Evolutionary conservation across 2,797 vertebrate species (phyloP), one percentile per base, ranked within the genome.

Genomic region (Danio tinwini): DNA sequence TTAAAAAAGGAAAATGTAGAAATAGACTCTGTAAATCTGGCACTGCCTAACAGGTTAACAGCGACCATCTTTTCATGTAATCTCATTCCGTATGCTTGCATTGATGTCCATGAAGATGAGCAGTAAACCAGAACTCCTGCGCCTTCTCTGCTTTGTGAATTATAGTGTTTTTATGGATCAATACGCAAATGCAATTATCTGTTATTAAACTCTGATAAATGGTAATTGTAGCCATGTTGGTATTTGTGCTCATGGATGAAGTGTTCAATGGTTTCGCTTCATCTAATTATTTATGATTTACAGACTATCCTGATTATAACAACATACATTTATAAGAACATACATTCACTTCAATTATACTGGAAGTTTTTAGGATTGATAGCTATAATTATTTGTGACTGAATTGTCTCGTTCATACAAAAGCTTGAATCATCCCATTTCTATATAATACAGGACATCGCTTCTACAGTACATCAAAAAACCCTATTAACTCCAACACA

Each of bases 21-120:
- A 93, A 92, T 91, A 90, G 90, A 92, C 91, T 87, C 77, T 16
- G 90, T 92, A 93, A 93, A 93, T 93, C 91, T 92, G 86, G 84
- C 83, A 87, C 87, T 90, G 90, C 89, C 92, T 90, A 92, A 91
- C 90, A 91, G 91, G 88, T 91, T 93, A 91, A 92, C 86, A 82
- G 88, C 69, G 64, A 86, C 87, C 88, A 88, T 90, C 83, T 85
- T 87, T 82, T 74, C 83, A 88, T 90, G 88, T 90, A 91, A 93
- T 93, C 89, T 74, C 59, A 84, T 85, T 87, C 89, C 82, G 88
- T 90, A 89, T 87, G 86, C 85, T 83, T 17, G 65, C 88, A 92
- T 92, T 90, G 90, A 92, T 90, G 90, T 90, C 86, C 86, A 90
- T 59, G 85, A 84, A 88, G 89, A 90, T 87, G 85, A 83, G 89